A percentile compares a stretch with the other conserved stretches of the same genome.
These are phyloP conservation scores for Nothocercus nigrocapillus DNA, from an alignment of 2,113 vertebrate genomes.

Conservation along the genomic window DNA sequence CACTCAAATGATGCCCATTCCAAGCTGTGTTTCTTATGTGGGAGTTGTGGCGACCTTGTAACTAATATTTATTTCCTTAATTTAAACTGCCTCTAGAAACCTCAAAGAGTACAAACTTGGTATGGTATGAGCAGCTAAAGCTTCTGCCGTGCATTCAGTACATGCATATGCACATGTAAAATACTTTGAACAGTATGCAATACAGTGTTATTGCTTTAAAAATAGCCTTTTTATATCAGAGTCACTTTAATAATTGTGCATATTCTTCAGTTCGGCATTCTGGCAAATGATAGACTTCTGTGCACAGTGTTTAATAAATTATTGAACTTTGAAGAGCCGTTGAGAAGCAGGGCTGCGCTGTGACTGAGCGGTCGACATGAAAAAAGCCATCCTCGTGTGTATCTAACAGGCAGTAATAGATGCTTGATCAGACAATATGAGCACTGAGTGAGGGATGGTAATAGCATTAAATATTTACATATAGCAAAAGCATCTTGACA, in stretches of 20 bases:
- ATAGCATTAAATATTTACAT: conserved; percentile 82
- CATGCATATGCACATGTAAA: background rate
- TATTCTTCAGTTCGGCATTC: conserved; percentile 28
- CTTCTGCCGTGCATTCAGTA: background rate
- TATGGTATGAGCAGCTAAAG: background rate
- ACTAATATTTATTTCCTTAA: background rate
- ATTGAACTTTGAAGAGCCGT: conserved; percentile 76
- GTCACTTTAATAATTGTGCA: conserved; percentile 24
- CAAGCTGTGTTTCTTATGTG: background rate
- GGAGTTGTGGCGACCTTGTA: background rate
- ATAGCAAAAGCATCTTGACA: conserved; percentile 61
- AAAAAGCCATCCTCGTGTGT: conserved; percentile 75
- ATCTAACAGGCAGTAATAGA: conserved; percentile 75
- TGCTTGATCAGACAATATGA: conserved; percentile 78
- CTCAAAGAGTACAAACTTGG: background rate
- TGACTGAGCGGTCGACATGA: conserved; percentile 76
- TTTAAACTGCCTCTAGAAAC: background rate
- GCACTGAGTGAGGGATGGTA: conserved; percentile 76
- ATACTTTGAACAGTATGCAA: background rate
- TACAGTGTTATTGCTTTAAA: conserved; percentile 23
- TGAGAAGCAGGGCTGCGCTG: conserved; percentile 66
- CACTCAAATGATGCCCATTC: background rate
- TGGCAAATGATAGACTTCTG: conserved; percentile 32
- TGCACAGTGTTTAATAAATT: conserved; percentile 72
- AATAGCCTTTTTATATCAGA: conserved; percentile 5